phyloP scores from a whole-genome alignment of 2,113 vertebrate genomes.

The Oreotrochilus melanogaster region DNA sequence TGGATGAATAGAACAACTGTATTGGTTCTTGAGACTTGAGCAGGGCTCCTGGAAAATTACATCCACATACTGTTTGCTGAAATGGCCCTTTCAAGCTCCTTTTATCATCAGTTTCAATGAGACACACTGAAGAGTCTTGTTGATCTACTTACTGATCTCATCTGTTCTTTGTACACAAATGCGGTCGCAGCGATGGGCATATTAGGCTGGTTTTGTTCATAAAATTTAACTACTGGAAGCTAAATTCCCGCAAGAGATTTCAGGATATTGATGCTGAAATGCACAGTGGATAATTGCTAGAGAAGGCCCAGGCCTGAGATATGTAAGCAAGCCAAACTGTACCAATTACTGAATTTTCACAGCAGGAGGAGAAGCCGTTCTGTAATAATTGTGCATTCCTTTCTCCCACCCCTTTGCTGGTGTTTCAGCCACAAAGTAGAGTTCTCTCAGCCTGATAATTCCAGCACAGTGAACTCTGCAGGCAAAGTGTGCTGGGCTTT shows the following conservation, averaged over 20 bases:
- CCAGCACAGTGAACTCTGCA: fast-evolving
- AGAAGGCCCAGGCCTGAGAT: not conserved
- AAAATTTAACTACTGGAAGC: slow-evolving; percentile 20
- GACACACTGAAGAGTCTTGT: slow-evolving; percentile 19
- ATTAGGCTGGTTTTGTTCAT: slow-evolving; percentile 2
- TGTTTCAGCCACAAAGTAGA: not conserved
- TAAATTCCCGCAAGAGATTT: slow-evolving; percentile 7
- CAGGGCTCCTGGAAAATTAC: slow-evolving; percentile 28
- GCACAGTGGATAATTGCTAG: not conserved
- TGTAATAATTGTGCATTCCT: not conserved
- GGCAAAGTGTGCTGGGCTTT: not conserved
- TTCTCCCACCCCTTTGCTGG: not conserved
- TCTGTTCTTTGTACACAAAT: not conserved
- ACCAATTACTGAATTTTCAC: not conserved
- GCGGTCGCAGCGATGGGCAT: not conserved
- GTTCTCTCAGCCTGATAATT: not conserved
- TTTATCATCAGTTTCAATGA: slow-evolving; percentile 42
- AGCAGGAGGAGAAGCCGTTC: not conserved
- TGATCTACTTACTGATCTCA: slow-evolving; percentile 24
- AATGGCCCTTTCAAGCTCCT: slow-evolving; percentile 26
- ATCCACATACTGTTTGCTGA: slow-evolving; percentile 3
- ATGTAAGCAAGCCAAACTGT: not conserved
- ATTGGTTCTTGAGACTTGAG: slow-evolving; percentile 25
- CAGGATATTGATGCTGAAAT: not conserved
- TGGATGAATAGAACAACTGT: slow-evolving; percentile 31